A percentile compares a stretch with the other conserved stretches of the same genome.
These are phyloP conservation scores for Channa striata DNA, from an alignment of 2,797 vertebrate genomes.

Conservation along the genomic window DNA sequence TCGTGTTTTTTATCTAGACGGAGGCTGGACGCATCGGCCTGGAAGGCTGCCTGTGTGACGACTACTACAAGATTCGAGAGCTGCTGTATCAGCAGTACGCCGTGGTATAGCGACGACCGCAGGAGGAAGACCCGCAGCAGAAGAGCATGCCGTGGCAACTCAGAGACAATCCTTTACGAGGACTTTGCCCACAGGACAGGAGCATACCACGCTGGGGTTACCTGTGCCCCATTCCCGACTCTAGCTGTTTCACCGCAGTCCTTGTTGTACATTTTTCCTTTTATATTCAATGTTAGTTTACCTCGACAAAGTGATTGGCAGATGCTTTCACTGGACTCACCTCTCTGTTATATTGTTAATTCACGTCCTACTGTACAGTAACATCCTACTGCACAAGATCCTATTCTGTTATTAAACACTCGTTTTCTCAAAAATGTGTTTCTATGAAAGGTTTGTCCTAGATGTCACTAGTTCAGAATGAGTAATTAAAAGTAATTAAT, in stretches of 20 bases:
- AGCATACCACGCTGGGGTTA: conserved; percentile 18
- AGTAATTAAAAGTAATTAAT: not conserved
- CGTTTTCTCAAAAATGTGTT: conserved; percentile 41
- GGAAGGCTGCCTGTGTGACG: conserved; percentile 98
- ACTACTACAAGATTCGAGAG: conserved; percentile 98
- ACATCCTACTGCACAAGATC: conserved; percentile 20
- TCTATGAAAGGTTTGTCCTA: conserved; percentile 19
- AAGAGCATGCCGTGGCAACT: conserved; percentile 35
- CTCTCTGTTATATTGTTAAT: conserved; percentile 17
- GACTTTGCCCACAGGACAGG: conserved; percentile 61
- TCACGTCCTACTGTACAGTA: conserved; percentile 35
- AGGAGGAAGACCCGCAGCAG: conserved; percentile 36
- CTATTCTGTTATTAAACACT: conserved; percentile 63
- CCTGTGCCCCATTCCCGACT: conserved; percentile 40
- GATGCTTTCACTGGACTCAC: conserved; percentile 43
- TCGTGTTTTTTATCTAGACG: conserved; percentile 86
- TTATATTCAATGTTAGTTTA: conserved; percentile 57
- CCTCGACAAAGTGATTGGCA: conserved; percentile 27
- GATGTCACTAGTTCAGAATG: not conserved
- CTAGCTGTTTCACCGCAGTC: conserved; percentile 57
- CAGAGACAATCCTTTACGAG: conserved; percentile 65
- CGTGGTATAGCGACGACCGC: conserved; percentile 87
- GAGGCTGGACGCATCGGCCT: conserved; percentile 97
- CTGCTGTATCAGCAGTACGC: conserved; percentile 98
- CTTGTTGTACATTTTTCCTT: conserved; percentile 61